Evolutionary conservation across 2,888 invertebrate species (phyloP).

Genomic region (Mellilla xanthometata): DNA sequence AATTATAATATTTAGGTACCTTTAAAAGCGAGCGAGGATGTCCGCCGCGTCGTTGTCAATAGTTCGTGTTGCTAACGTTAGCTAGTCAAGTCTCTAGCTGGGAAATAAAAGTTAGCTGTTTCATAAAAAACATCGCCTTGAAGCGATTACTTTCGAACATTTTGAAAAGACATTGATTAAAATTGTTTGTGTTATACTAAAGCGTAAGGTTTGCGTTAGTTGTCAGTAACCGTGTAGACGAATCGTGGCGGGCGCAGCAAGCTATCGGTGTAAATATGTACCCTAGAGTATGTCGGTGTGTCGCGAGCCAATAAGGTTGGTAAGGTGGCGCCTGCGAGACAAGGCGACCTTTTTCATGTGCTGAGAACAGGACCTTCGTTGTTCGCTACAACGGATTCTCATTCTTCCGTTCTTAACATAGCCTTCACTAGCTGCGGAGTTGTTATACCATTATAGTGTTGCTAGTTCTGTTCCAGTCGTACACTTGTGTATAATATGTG

Average conservation of each 20-base stretch:
- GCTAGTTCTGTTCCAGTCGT: constrained; percentile 51
- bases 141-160: too few relatives aligned
- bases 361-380: constrained; percentile 26
- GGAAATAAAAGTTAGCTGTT: too few relatives aligned
- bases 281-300: constrained; percentile 50
- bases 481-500: constrained; percentile 46
- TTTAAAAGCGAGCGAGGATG: constrained; percentile 31
- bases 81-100: too few relatives aligned
- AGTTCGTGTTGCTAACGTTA: too few relatives aligned
- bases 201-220: too few relatives aligned
- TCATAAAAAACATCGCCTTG: too few relatives aligned
- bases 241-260: constrained; percentile 25
- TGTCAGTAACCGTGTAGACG: too few relatives aligned
- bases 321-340: neutral
- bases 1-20: constrained; percentile 28
- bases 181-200: too few relatives aligned
- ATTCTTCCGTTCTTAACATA: constrained; percentile 29
- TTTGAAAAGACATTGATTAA: too few relatives aligned
- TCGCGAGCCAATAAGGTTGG: constrained; percentile 58
- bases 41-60: too few relatives aligned
- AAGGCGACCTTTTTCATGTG: constrained; percentile 17
- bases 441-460: constrained; percentile 45
- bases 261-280: constrained; percentile 32
- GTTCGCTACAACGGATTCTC: constrained; percentile 11
- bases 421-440: constrained; percentile 45